A percentile compares a stretch with the other conserved stretches of the same genome.
Conservation (phyloP, 2,797 vertebrate genomes). For the Eleutherodactylus coqui region DNA sequence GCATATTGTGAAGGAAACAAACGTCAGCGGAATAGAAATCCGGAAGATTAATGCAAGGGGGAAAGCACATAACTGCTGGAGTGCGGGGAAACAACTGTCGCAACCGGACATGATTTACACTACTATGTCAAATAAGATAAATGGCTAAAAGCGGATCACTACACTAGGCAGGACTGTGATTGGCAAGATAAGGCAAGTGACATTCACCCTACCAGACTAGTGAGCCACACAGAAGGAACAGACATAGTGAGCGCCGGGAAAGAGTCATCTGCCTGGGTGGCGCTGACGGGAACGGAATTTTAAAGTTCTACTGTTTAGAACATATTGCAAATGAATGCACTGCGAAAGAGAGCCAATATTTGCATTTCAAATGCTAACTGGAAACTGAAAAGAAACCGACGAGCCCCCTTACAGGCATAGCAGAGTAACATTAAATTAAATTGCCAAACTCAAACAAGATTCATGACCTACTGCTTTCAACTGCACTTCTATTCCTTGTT, state of each 20-base stretch:
- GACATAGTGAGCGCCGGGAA: not conserved
- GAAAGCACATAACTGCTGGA: not conserved
- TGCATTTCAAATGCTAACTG: conserved; percentile 57
- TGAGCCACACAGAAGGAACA: not conserved
- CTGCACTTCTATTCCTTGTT: not conserved
- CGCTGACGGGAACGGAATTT: not conserved
- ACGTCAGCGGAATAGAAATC: not conserved
- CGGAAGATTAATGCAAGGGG: conserved; percentile 2
- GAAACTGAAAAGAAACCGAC: conserved; percentile 38
- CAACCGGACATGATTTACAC: conserved; percentile 18
- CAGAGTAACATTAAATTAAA: conserved; percentile 36
- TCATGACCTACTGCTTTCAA: conserved; percentile 27
- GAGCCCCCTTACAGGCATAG: conserved; percentile 47
- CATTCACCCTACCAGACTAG: not conserved
- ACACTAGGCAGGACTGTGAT: not conserved
- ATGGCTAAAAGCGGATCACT: not conserved
- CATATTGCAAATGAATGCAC: conserved; percentile 41
- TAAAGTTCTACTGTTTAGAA: conserved; percentile 7
- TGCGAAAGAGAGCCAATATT: conserved; percentile 41
- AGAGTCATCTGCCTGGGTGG: not conserved
- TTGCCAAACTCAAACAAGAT: conserved; percentile 46
- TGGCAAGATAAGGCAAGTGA: not conserved
- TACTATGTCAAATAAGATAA: not conserved
- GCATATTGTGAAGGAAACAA: not conserved
- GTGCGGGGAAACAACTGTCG: conserved; percentile 13